These are phyloP conservation scores for Apotomis capreana DNA, from an alignment of 2,888 invertebrate genomes.

Conservation along the genomic window DNA sequence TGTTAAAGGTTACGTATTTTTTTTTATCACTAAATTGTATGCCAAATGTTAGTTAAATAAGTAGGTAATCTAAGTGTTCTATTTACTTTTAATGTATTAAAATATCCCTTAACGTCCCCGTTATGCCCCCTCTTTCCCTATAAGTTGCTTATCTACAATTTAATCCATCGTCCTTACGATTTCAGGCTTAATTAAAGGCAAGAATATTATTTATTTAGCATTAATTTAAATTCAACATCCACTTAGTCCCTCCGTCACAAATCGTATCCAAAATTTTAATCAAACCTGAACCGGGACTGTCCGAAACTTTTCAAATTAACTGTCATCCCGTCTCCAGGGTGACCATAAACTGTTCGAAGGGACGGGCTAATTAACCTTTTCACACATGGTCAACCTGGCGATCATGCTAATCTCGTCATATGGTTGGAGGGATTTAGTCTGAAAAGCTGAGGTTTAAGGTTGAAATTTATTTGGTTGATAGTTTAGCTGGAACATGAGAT, in stretches of 20 bases:
- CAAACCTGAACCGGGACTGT: conserved; percentile 42
- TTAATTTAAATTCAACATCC: conserved; percentile 23
- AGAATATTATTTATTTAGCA: conserved; percentile 1
- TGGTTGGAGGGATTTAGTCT: conserved; percentile 1
- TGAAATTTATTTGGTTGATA: neutral
- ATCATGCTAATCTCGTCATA: conserved; percentile 17
- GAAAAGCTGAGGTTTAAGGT: neutral
- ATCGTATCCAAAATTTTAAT: conserved; percentile 43
- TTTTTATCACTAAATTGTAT: too few species aligned
- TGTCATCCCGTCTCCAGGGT: conserved; percentile 44
- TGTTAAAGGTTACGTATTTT: too few species aligned
- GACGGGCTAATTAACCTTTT: conserved; percentile 36
- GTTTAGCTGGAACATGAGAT: conserved; percentile 2
- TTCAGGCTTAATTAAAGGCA: neutral
- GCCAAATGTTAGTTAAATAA: too few species aligned
- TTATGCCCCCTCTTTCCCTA: too few species aligned
- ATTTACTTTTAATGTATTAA: too few species aligned
- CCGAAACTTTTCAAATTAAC: conserved; percentile 47
- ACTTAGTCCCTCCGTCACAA: conserved; percentile 3
- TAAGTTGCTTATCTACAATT: too few species aligned
- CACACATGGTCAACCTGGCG: conserved; percentile 32
- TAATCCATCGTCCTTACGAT: too few species aligned
- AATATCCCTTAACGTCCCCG: too few species aligned
- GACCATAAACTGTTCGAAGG: conserved; percentile 45
- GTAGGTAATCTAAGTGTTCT: too few species aligned